Conservation (phyloP, 2,888 invertebrate genomes). For the Lasius platythorax region DNA sequence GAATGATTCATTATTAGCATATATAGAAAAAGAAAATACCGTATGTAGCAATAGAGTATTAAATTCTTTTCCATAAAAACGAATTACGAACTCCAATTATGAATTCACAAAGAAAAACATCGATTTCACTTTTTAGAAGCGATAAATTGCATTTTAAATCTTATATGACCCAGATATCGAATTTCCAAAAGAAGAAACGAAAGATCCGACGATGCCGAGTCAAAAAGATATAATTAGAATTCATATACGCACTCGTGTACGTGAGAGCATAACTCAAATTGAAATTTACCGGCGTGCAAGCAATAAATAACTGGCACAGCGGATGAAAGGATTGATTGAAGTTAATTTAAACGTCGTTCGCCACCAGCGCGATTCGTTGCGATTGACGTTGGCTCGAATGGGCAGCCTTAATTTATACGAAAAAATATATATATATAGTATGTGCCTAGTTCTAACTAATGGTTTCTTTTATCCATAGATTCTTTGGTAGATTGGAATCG, state of each 20-base stretch:
- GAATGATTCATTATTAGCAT: neutral
- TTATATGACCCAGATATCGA: conserved; percentile 22
- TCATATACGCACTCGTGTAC: conserved; percentile 25
- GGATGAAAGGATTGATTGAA: conserved; percentile 52
- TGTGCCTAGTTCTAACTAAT: neutral
- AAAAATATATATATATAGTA: conserved; percentile 3
- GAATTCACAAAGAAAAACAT: conserved; percentile 18
- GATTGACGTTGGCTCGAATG: conserved; percentile 29
- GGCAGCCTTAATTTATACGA: conserved; percentile 37
- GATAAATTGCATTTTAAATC: conserved; percentile 40
- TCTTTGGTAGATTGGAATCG: neutral
- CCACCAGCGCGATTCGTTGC: conserved; percentile 28
- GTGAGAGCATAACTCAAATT: conserved; percentile 38
- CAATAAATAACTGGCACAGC: conserved; percentile 46
- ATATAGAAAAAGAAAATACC: neutral
- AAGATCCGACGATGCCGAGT: neutral
- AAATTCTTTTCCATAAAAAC: neutral
- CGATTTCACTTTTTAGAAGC: neutral
- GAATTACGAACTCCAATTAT: neutral
- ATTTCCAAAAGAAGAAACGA: neutral
- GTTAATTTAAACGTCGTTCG: conserved; percentile 50
- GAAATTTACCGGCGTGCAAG: conserved; percentile 20
- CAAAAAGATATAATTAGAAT: conserved; percentile 45
- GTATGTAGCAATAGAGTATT: neutral
- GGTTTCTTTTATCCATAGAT: neutral